Conservation (phyloP, 2,113 vertebrate genomes). For the Chaetops frenatus region DNA sequence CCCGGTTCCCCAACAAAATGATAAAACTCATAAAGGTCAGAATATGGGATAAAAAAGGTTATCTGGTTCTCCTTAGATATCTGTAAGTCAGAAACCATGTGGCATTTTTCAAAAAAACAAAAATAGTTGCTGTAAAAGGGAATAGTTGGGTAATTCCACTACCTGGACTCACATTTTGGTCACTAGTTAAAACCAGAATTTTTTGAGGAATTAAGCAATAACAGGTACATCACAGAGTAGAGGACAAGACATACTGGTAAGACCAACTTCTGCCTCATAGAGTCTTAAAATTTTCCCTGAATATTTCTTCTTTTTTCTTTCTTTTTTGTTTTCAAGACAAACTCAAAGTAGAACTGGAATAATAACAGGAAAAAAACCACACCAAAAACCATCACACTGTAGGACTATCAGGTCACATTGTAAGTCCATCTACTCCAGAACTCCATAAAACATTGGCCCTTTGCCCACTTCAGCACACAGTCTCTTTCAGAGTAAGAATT, state of each 20-base stretch:
- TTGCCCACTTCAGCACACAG: neutral
- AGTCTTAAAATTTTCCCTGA: neutral
- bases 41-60: neutral
- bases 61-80: neutral
- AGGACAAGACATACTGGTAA: neutral
- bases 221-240: neutral
- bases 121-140: neutral
- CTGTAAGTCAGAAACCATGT: neutral
- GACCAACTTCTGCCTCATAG: neutral
- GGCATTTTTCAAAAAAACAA: neutral
- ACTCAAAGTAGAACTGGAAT: neutral
- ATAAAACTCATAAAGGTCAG: neutral
- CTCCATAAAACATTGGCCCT: neutral
- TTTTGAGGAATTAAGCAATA: neutral
- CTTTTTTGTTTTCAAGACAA: neutral
- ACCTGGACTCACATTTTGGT: neutral
- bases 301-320: neutral
- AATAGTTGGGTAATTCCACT: neutral
- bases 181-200: neutral
- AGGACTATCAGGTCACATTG: neutral
- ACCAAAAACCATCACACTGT: accelerated
- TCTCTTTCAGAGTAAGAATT: neutral
- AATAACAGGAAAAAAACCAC: neutral
- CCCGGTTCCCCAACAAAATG: neutral
- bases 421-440: neutral